Percentiles rank a stretch among this genome's conserved stretches.
Conservation (phyloP, 1,140 invertebrate genomes). For the Phymastichus coffea region DNA sequence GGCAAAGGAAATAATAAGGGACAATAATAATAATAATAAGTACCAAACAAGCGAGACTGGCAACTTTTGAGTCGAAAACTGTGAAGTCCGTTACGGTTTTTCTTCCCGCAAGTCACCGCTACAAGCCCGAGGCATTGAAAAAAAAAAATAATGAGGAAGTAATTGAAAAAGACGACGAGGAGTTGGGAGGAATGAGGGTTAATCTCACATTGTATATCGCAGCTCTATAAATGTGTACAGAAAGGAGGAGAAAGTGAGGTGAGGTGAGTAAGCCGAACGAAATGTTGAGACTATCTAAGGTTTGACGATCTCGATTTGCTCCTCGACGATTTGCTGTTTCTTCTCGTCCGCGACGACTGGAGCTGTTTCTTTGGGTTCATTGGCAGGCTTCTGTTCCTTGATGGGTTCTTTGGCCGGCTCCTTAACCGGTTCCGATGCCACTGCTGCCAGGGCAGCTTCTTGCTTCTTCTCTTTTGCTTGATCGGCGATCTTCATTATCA, state of each 20-base stretch:
- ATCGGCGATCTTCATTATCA: constrained; percentile 51
- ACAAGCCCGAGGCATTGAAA: constrained; percentile 37
- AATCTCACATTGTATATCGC: no score
- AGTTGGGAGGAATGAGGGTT: not conserved
- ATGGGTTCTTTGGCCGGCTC: constrained; percentile 5
- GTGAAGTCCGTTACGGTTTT: constrained; percentile 5
- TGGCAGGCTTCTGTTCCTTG: constrained; percentile 8
- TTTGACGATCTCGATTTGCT: constrained; percentile 22
- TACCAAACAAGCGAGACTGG: constrained; percentile 15
- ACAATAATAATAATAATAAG: constrained; percentile 25
- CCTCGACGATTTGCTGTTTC: constrained; percentile 6
- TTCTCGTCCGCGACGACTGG: not conserved
- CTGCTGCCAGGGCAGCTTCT: no score
- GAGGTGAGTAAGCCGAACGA: not conserved
- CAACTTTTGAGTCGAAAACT: not conserved
- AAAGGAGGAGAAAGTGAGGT: no score
- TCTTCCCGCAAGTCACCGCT: constrained; percentile 31
- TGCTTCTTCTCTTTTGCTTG: constrained; percentile 32
- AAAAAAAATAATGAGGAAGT: not conserved
- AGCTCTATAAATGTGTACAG: no score
- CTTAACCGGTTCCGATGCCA: constrained; percentile 11
- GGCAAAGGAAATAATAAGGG: no score
- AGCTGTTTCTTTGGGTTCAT: not conserved
- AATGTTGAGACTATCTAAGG: no score
- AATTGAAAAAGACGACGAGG: not conserved